Conservation (phyloP, 2,113 vertebrate genomes). For the Saiga tatarica region DNA sequence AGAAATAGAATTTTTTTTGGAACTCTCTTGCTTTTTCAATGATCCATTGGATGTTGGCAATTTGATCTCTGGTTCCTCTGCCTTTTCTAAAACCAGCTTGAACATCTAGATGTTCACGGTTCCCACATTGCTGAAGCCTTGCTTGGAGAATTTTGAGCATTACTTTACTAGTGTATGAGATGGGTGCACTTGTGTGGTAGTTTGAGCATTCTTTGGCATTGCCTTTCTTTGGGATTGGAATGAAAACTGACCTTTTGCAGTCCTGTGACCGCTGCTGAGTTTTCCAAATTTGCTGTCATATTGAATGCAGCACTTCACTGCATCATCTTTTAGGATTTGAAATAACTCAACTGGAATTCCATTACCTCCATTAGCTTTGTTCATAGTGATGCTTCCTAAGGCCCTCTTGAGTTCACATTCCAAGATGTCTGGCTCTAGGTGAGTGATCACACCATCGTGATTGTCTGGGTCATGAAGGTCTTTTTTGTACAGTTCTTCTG, state of each 20-base stretch:
- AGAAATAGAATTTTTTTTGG: neutral
- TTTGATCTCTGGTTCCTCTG: neutral
- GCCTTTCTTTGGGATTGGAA: neutral
- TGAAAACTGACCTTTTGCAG: neutral
- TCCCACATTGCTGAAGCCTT: neutral
- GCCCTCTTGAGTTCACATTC: neutral
- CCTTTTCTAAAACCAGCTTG: neutral
- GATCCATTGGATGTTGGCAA: neutral
- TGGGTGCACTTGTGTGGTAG: neutral
- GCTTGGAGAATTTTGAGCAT: neutral
- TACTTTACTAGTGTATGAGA: neutral
- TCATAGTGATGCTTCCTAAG: neutral
- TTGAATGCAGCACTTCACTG: neutral
- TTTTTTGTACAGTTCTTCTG: neutral
- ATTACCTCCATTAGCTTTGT: neutral
- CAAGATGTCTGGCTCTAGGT: neutral
- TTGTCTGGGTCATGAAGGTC: accelerated
- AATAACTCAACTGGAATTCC: neutral
- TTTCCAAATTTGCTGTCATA: neutral
- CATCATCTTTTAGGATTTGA: neutral
- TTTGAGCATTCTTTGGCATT: neutral
- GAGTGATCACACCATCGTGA: neutral
- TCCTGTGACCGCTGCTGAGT: neutral
- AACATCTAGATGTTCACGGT: neutral
- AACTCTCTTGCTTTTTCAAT: neutral